phyloP scores from a whole-genome alignment of 2,888 invertebrate species.

The Plagodis pulveraria region DNA sequence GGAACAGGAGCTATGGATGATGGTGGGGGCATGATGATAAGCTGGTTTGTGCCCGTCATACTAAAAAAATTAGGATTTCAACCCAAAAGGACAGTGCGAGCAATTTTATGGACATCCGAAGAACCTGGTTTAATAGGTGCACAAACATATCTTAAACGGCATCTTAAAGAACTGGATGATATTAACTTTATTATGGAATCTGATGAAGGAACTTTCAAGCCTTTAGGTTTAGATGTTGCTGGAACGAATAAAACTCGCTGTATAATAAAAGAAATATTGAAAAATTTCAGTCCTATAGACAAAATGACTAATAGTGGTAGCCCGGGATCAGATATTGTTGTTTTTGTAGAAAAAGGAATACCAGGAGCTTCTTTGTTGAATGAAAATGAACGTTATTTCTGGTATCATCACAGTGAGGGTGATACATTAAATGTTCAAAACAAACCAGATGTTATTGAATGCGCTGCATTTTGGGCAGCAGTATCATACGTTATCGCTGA shows the following conservation, averaged over 20 bases:
- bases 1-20: constrained; percentile 96
- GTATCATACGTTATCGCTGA: constrained; percentile 90
- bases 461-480: constrained; percentile 90
- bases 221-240: constrained; percentile 88
- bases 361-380: constrained; percentile 89
- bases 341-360: constrained; percentile 86
- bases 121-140: constrained; percentile 90
- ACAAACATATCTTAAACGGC: constrained; percentile 85
- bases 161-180: constrained; percentile 83
- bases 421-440: constrained; percentile 91
- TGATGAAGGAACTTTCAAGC: constrained; percentile 92
- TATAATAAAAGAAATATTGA: constrained; percentile 87
- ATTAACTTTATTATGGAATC: constrained; percentile 93
- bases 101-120: constrained; percentile 93
- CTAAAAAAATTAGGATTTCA: constrained; percentile 86
- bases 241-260: constrained; percentile 87
- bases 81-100: constrained; percentile 89
- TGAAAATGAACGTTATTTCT: constrained; percentile 87
- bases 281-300: constrained; percentile 86
- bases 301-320: constrained; percentile 73
- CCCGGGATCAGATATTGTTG: constrained; percentile 88
- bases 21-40: constrained; percentile 92
- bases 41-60: constrained; percentile 89
- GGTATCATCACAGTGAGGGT: constrained; percentile 90
- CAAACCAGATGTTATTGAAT: constrained; percentile 86